Base-by-base conservation (phyloP, 2,888 invertebrate species). In the Apoda limacodes region DNA sequence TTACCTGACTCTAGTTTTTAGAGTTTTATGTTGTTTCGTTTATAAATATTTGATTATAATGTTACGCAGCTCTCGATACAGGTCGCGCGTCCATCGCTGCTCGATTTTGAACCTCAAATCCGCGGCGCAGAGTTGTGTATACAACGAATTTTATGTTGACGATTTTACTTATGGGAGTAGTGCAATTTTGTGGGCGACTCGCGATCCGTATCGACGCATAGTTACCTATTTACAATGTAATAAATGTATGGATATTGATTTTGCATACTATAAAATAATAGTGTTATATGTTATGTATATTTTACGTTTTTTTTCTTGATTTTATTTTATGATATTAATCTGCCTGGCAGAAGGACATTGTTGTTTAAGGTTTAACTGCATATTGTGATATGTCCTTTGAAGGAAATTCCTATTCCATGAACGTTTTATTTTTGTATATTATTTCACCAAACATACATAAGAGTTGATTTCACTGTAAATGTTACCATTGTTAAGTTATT, bases 401-500 rank as follows among this genome's bases (percentile, higher is more conserved):
- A 72, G 65, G 66, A 65, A 60, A 71, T 68, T 72, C 72, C 74
- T 74, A 70, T 69, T 71, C 70, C 71, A 72, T 67, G 55, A 64
- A 69, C 65, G 60, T 67, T 54, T 71, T 72, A 65, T 71, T 70
- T 71, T 71, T 69, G 61, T 70, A 64, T 65, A 65, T 65, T 61
- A 54, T 68, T 17, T 68, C 66, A 60, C 61, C 61, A 52, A 56
- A 56, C 61, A 54, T 61, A 61, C 53, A 45, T 56, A 29, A 33
- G 46, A 54, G 55, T 63, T 62, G 53, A 57, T 56, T 61, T 74
- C 74, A 70, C 71, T 74, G 74, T 76, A 70, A 71, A 74, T 74
- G 75, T 78, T 76, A 76, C 76, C 78, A 75, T 76, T 72, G 63
- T 60, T 75, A 71, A 71, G 75, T 74, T 74, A 72, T 68, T 63